A percentile compares a stretch with the other conserved stretches of the same genome.
phyloP scores from a whole-genome alignment of 2,113 vertebrate genomes.

The Brachyhypopomus gauderio region DNA sequence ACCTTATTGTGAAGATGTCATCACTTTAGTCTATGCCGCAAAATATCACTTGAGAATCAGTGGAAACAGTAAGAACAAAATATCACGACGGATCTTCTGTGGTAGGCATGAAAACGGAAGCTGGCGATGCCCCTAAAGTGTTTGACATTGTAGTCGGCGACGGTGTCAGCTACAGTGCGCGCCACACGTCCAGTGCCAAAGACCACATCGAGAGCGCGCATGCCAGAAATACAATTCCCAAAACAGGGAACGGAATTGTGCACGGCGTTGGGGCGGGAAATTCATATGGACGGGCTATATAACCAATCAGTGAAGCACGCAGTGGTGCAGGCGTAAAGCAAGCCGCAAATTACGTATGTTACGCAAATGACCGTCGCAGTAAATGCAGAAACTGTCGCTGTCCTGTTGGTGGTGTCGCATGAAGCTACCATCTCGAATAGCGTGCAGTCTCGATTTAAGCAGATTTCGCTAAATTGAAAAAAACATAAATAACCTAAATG shows the following conservation, averaged over 20 bases:
- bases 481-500: too few relatives aligned
- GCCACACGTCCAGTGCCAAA: constrained; percentile 22
- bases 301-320: not conserved
- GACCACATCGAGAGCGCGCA: constrained; percentile 64
- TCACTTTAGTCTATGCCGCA: not conserved
- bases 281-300: not conserved
- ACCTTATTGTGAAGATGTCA: constrained; percentile 1
- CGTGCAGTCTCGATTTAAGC: too few relatives aligned
- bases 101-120: constrained; percentile 59
- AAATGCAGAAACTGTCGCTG: too few relatives aligned
- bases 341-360: too few relatives aligned
- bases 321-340: not conserved
- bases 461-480: too few relatives aligned
- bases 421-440: too few relatives aligned
- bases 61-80: not conserved
- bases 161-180: constrained; percentile 57
- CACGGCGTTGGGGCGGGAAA: not conserved
- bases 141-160: constrained; percentile 73
- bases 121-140: constrained; percentile 53
- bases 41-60: not conserved
- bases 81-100: constrained; percentile 55
- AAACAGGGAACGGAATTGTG: constrained; percentile 52
- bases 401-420: too few relatives aligned
- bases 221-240: constrained; percentile 54
- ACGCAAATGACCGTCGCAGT: too few relatives aligned